Evolutionary conservation across 2,888 invertebrate genomes (phyloP).

Genomic region (Ophioninae sp.): DNA sequence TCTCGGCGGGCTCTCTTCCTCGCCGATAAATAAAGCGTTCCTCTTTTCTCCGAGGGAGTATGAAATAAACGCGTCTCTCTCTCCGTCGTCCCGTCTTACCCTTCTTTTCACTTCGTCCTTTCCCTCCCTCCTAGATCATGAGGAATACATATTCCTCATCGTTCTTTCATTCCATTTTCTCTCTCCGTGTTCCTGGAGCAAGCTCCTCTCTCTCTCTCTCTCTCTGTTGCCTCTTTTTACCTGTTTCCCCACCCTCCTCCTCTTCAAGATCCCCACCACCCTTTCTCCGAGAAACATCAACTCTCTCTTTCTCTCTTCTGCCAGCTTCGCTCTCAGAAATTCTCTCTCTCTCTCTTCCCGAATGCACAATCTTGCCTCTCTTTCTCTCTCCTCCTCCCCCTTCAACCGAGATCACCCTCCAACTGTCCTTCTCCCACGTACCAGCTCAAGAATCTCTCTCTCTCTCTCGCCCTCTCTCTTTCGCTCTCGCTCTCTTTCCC

Average conservation of each 20-base stretch:
- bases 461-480: conserved; percentile 33
- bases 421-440: conserved; percentile 9
- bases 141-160: conserved; percentile 4
- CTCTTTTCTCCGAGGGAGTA: conserved; percentile 10
- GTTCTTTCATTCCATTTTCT: conserved; percentile 19
- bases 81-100: conserved; percentile 21
- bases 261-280: background rate
- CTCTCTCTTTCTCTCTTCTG: background rate
- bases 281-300: background rate
- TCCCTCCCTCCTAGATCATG: background rate
- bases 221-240: background rate
- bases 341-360: conserved; percentile 10
- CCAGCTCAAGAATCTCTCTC: conserved; percentile 6
- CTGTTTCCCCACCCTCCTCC: background rate
- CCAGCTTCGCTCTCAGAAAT: background rate
- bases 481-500: conserved; percentile 38
- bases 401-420: background rate
- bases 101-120: conserved; percentile 9
- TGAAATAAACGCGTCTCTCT: conserved; percentile 24
- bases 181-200: background rate
- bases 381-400: conserved; percentile 43
- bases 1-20: conserved; percentile 6
- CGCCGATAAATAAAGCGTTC: conserved; percentile 14
- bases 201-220: conserved; percentile 3
- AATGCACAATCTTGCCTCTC: conserved; percentile 11